Percentiles rank a stretch among this genome's conserved stretches.
Conservation (phyloP, 2,888 invertebrate genomes). For the Heliconius sara region DNA sequence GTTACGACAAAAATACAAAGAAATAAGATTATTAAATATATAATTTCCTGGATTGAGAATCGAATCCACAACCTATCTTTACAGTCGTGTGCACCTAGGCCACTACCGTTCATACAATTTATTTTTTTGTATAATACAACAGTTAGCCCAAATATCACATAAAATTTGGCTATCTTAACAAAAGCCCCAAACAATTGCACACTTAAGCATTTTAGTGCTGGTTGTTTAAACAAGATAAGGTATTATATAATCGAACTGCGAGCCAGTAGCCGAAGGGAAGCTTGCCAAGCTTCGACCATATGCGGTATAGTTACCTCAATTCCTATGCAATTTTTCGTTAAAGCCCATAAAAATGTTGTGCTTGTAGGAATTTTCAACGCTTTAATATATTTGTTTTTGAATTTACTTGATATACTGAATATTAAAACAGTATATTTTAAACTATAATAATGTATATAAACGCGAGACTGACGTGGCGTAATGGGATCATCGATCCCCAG, state of each 20-base stretch:
- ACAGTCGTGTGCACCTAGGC: background rate
- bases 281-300: slow-evolving; percentile 58
- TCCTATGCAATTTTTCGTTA: slow-evolving; percentile 44
- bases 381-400: slow-evolving; percentile 25
- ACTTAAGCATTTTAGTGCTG: slow-evolving; percentile 26
- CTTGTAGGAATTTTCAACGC: slow-evolving; percentile 34
- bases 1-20: background rate
- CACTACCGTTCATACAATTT: background rate
- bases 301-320: slow-evolving; percentile 44
- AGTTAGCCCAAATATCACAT: background rate
- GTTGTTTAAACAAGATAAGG: slow-evolving; percentile 42
- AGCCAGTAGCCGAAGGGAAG: slow-evolving; percentile 63
- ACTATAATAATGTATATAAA: background rate
- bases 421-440: slow-evolving; percentile 1
- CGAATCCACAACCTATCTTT: background rate
- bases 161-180: slow-evolving; percentile 20
- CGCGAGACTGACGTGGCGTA: too few species aligned
- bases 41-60: background rate
- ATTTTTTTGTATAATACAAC: background rate
- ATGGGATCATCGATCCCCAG: too few species aligned
- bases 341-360: slow-evolving; percentile 39
- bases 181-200: slow-evolving; percentile 25
- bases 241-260: slow-evolving; percentile 43
- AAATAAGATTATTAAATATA: background rate
- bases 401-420: background rate